Base-by-base conservation (phyloP, 2,888 invertebrate species). In the Napeogenes sylphis region DNA sequence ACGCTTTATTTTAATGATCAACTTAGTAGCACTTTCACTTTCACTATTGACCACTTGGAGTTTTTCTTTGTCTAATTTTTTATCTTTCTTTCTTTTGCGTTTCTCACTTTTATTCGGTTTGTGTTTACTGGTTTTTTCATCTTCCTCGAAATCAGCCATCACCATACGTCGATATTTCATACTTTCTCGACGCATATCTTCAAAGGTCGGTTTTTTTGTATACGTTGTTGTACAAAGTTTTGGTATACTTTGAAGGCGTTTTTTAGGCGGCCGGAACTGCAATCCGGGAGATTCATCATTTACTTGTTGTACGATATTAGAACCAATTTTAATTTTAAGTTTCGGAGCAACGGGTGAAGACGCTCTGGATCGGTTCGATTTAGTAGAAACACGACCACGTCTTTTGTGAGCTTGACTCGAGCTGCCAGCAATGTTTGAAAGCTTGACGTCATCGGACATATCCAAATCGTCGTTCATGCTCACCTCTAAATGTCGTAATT, bases 111-210 rank as follows among this genome's bases (percentile, higher is more conserved):
- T 87, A 63, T 73, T 80, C 62, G 85, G 78, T 79, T 87, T 85
- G 72, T 79, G 79, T 70, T 89, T 85, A 70, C 91, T 89, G 14
- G 85, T 84, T 70, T 92, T 92, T 71, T 94, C 94, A 69, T 92
- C 92, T 72, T 94, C 94, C 65, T 94, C 94, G 76, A 96, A 96
- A 75, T 95, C 94, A 4, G 95, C 95, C 95, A 96, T 96, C 3
- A 97, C 94, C 91, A 93, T 93, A 68, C 94, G 93, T 14, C 97
- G 92, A 82, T 93, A 97, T 78, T 96, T 96, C 97, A 97, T 97
- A 73, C 95, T 96, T 75, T 97, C 96, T 2, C 96, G 92, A 68
- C 94, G 94, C 57, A 96, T 84, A 76, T 96, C 96, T 82, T 97
- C 95, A 69, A 96, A 93, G 67, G 94, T 94, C 0, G 95, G 95